These are phyloP conservation scores for Morpho deidamia DNA, from an alignment of 2,888 invertebrate species.

Conservation along the genomic window DNA sequence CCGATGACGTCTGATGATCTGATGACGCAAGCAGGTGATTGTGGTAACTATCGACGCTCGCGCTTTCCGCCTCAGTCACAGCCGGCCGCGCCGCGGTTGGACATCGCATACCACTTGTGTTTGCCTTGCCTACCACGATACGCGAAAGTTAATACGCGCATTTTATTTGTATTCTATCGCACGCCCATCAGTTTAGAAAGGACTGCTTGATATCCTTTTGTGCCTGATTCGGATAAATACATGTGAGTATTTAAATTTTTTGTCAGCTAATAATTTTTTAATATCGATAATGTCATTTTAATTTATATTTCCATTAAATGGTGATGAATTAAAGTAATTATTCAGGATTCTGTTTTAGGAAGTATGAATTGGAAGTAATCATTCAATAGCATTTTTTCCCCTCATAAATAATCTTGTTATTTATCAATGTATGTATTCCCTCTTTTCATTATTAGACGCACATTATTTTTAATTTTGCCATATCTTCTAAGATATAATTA, in stretches of 20 bases:
- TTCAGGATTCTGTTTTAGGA: too few relatives aligned
- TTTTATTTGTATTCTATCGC: conserved; percentile 58
- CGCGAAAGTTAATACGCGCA: conserved; percentile 58
- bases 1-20: conserved; percentile 34
- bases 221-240: conserved; percentile 19
- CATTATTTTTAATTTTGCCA: too few relatives aligned
- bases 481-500: too few relatives aligned
- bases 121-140: conserved; percentile 36
- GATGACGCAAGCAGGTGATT: conserved; percentile 31
- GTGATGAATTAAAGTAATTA: too few relatives aligned
- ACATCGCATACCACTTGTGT: conserved; percentile 37
- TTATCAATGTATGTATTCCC: too few relatives aligned
- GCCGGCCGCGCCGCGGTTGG: conserved; percentile 46
- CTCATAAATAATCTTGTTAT: too few relatives aligned
- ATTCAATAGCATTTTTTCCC: too few relatives aligned
- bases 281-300: too few relatives aligned
- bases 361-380: too few relatives aligned
- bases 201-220: conserved; percentile 20
- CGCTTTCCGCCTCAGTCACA: conserved; percentile 46
- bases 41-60: conserved; percentile 26
- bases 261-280: neutral
- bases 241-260: conserved; percentile 23
- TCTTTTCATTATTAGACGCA: too few relatives aligned
- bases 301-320: too few relatives aligned
- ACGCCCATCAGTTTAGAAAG: conserved; percentile 31